Base-by-base conservation (phyloP, 2,888 invertebrate genomes). In the Eurytoma californica region DNA sequence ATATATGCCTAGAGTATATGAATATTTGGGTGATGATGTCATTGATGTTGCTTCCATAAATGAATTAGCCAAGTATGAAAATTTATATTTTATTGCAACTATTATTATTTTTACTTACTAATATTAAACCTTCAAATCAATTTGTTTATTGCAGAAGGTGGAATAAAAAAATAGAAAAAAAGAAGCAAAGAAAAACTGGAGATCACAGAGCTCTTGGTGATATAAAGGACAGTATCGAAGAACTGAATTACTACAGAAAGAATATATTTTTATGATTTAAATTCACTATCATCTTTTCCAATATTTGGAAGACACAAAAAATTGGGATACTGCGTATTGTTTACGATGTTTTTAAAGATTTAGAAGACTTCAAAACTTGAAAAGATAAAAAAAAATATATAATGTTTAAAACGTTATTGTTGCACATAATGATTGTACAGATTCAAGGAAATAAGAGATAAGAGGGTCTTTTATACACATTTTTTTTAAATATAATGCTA, bases 41-140 rank as follows among this genome's bases (percentile, higher is more conserved):
- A 94, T 99, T 81, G 99, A 99, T 92, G 97, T 98, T 2, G 96
- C 96, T 53, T 93, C 96, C 0, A 91, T 99, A 18, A 98, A 98
- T 89, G 98, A 98, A 90, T 88, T 98, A 18, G 88, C 91, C 83
- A 91, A 86, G 91, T 91, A 85, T 66, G 63, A 51, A 53, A 3
- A n/a, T 18, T 57, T 16, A 49, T 51, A 24, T 13, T 60, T 39
- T 72, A 63, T 72, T 83, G 80, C 49, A 47, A 49, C 16, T 51
- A 7, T 28, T 63, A 57, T 5, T 51, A 39, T n/a, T 5, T 30
- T 51, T 20, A 13, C 14, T 28, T 49, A 61, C 28, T 60, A 20
- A 39, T 72, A 39, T 20, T 60, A 69, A 53, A 39, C 4, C 0
- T 28, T 77, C 4, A 51, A 16, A 60, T 39, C 39, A 67, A 51